phyloP scores from a whole-genome alignment of 2,113 vertebrate species.

The Asarcornis scutulata region DNA sequence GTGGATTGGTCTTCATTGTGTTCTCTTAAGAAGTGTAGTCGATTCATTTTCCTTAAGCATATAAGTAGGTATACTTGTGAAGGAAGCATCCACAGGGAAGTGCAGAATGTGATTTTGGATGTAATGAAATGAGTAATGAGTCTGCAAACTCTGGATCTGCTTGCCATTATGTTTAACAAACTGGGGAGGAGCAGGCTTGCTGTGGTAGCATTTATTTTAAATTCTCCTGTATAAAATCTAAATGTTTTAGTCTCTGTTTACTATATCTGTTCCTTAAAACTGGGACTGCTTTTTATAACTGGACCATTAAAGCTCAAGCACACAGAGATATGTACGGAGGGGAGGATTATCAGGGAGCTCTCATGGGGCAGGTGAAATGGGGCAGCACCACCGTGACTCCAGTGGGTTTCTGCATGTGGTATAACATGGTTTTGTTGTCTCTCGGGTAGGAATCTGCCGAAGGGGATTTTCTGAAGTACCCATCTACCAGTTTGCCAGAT shows the following conservation, averaged over 20 bases:
- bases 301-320: neutral
- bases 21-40: neutral
- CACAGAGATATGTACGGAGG: neutral
- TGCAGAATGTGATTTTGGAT: neutral
- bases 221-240: neutral
- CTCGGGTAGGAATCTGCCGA: neutral
- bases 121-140: neutral
- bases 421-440: neutral
- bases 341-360: neutral
- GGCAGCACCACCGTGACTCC: neutral
- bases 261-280: neutral
- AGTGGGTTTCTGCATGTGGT: neutral
- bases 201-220: neutral
- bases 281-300: neutral
- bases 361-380: neutral
- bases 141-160: neutral
- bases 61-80: neutral
- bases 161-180: neutral
- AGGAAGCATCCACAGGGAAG: neutral
- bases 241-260: neutral
- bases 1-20: neutral
- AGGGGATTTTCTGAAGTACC: conserved; percentile 84
- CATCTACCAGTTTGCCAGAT: conserved; percentile 92
- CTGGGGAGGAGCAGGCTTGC: neutral
- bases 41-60: neutral